Percentiles rank a stretch among this genome's conserved stretches.
Evolutionary conservation across 2,888 invertebrate species (phyloP).

Genomic region (Strigamia transsilvanica): DNA sequence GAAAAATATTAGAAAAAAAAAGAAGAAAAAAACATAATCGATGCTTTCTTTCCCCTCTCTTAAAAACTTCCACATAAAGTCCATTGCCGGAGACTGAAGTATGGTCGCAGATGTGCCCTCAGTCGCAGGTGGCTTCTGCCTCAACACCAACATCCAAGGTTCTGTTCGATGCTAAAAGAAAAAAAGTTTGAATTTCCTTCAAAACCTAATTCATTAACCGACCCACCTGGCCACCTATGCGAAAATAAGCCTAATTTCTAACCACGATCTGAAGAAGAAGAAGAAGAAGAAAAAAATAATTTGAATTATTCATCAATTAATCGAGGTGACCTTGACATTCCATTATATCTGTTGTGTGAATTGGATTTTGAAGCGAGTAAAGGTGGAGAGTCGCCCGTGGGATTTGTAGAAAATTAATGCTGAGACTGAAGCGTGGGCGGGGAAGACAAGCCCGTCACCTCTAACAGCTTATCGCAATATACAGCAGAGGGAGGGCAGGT

Average conservation of each 20-base stretch:
- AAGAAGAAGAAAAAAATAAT: not conserved
- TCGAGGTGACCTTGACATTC: constrained; percentile 1
- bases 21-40: not conserved
- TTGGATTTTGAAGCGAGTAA: not conserved
- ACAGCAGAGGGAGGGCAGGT: constrained; percentile 37
- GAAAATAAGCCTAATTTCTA: not conserved
- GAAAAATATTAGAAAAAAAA: not conserved
- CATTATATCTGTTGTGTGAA: not conserved
- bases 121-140: constrained; percentile 28
- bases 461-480: constrained; percentile 44
- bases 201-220: not conserved
- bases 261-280: not conserved
- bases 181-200: not conserved
- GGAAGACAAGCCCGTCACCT: constrained; percentile 22
- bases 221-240: not conserved
- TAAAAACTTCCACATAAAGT: not conserved
- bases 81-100: not conserved
- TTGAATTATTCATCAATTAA: constrained; percentile 24
- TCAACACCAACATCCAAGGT: constrained; percentile 21
- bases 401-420: constrained; percentile 32
- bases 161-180: not conserved
- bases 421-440: constrained; percentile 14
- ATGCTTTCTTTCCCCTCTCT: not conserved
- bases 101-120: constrained; percentile 24
- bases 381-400: constrained; percentile 6